These are phyloP conservation scores for Cercocebus atys DNA, from an alignment of 2,113 vertebrate species.

Conservation along the genomic window DNA sequence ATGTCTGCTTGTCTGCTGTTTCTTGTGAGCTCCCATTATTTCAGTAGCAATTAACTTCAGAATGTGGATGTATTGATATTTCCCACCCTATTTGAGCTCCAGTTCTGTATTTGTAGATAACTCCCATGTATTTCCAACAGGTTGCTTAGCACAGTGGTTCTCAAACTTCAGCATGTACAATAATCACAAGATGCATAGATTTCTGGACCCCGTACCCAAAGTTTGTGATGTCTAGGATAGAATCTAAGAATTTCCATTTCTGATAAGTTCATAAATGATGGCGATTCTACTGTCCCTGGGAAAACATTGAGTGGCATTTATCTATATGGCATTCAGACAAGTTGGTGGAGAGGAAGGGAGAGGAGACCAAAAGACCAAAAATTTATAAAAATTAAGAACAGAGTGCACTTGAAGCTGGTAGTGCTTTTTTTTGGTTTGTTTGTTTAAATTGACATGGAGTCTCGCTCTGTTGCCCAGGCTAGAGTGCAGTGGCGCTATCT, in stretches of 20 bases:
- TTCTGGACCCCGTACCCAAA: neutral
- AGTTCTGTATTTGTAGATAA: constrained; percentile 15
- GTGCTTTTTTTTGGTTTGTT: neutral
- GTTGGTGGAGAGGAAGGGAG: neutral
- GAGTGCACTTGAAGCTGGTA: neutral
- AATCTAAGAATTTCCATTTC: neutral
- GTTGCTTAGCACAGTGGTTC: neutral
- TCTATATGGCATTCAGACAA: neutral
- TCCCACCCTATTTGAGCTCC: neutral
- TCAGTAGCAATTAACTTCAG: constrained; percentile 22
- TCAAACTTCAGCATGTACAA: neutral
- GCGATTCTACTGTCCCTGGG: neutral
- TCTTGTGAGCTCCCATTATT: neutral
- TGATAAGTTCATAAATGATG: neutral
- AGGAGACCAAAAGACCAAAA: constrained; percentile 5
- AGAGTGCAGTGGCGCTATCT: too few relatives aligned
- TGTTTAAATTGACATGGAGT: too few relatives aligned
- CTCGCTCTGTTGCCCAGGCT: too few relatives aligned
- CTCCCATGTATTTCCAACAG: neutral
- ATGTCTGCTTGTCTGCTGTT: neutral
- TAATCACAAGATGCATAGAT: neutral
- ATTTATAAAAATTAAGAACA: neutral
- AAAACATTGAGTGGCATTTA: neutral
- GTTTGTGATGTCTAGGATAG: neutral
- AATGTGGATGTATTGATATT: neutral